Conservation (phyloP, 2,113 vertebrate genomes). For the Scomber japonicus region DNA sequence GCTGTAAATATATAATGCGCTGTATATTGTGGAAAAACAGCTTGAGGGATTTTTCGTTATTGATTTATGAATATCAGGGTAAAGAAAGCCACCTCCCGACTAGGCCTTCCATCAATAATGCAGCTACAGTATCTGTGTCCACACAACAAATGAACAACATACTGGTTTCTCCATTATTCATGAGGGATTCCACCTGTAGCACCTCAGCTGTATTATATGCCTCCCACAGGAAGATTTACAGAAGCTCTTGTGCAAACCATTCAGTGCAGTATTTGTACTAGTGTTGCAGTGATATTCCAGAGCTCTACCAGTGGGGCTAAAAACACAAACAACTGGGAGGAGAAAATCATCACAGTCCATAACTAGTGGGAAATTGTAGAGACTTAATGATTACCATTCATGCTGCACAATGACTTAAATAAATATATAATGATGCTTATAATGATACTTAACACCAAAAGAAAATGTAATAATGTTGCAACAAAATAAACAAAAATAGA, state of each 20-base stretch:
- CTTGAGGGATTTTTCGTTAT: constrained; percentile 41
- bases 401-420: not conserved
- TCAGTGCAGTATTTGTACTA: constrained; percentile 9
- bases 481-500: not conserved
- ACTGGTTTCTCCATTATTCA: constrained; percentile 76
- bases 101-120: constrained; percentile 79
- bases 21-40: constrained; percentile 31
- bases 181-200: constrained; percentile 77
- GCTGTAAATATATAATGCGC: not conserved
- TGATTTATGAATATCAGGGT: constrained; percentile 67
- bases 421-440: not conserved
- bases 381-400: constrained; percentile 19
- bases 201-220: constrained; percentile 44
- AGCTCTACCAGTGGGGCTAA: constrained; percentile 1
- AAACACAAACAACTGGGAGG: not conserved
- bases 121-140: constrained; percentile 77
- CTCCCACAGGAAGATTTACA: constrained; percentile 46
- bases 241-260: constrained; percentile 9
- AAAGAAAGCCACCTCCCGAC: constrained; percentile 60
- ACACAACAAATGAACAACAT: constrained; percentile 79
- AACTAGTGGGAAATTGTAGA: constrained; percentile 7
- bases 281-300: not conserved
- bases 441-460: not conserved
- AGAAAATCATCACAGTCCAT: not conserved
- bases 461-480: not conserved